These are phyloP conservation scores for Hippolais icterina DNA, from an alignment of 2,113 vertebrate genomes.

Conservation along the genomic window DNA sequence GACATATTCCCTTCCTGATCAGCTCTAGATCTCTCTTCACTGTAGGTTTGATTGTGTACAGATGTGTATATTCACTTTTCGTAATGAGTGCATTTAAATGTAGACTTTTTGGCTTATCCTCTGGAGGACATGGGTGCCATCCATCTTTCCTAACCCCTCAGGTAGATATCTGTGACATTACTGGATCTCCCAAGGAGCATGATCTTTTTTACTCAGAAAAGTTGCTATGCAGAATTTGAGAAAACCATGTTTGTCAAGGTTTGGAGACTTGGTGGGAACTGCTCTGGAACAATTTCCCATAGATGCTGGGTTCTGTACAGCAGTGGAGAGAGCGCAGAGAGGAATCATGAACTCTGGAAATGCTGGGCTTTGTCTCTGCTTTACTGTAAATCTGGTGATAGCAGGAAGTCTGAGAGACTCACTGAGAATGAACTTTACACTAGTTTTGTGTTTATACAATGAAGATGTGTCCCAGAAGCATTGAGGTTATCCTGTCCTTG, in stretches of 20 bases:
- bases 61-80: background rate
- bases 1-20: background rate
- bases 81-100: background rate
- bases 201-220: background rate
- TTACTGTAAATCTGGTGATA: background rate
- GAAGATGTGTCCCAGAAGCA: background rate
- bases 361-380: background rate
- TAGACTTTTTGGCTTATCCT: background rate
- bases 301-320: background rate
- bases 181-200: background rate
- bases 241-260: background rate
- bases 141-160: background rate
- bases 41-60: background rate
- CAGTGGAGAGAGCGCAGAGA: background rate
- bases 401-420: background rate
- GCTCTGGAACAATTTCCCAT: background rate
- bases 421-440: background rate
- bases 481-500: background rate
- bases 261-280: background rate
- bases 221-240: background rate
- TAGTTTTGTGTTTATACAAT: background rate
- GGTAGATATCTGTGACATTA: background rate
- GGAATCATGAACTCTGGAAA: background rate
- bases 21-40: background rate
- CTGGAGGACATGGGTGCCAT: background rate